Percentiles rank a stretch among this genome's conserved stretches.
These are phyloP conservation scores for Rotaria socialis DNA, from an alignment of 2,888 invertebrate genomes.

Conservation along the genomic window DNA sequence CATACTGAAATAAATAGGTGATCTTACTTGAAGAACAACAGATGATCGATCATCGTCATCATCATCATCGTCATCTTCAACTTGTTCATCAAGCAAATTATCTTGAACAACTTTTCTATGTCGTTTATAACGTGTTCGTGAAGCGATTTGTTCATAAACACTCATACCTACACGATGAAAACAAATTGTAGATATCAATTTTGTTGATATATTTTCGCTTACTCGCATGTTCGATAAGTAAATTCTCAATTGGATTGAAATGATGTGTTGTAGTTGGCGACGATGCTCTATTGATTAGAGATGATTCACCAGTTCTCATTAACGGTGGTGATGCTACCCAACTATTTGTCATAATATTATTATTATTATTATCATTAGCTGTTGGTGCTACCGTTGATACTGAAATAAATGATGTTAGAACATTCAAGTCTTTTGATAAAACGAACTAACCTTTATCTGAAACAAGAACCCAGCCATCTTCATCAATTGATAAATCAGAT, in stretches of 20 bases:
- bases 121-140: background rate
- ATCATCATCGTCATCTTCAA: background rate
- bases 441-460: background rate
- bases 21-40: background rate
- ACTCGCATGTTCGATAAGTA: constrained; percentile 35
- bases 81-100: background rate
- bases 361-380: background rate
- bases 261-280: constrained; percentile 6
- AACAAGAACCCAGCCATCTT: constrained; percentile 14
- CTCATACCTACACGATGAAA: background rate
- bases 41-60: constrained; percentile 22
- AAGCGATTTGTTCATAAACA: constrained; percentile 2
- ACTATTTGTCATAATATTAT: constrained; percentile 17
- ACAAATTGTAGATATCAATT: background rate
- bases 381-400: background rate
- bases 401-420: background rate
- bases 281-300: background rate
- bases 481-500: background rate
- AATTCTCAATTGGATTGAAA: constrained; percentile 28
- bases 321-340: constrained; percentile 27
- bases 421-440: background rate
- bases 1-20: background rate
- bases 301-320: background rate
- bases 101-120: background rate
- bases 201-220: background rate